Evolutionary conservation across 2,797 vertebrate species (phyloP), one percentile per base, ranked within the genome.

Genomic region (Darevskia nairensis): DNA sequence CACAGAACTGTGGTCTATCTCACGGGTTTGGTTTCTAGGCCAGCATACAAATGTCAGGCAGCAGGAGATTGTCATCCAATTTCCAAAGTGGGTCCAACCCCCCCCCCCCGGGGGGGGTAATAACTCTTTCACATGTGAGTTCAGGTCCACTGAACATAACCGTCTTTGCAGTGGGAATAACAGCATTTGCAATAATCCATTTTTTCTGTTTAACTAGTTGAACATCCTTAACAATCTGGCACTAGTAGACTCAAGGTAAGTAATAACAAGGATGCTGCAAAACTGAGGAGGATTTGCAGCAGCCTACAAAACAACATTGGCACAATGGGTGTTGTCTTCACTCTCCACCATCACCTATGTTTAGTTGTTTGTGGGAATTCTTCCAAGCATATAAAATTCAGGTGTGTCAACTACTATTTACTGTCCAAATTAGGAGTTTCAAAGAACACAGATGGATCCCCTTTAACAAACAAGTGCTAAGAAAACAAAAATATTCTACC

Each of bases 401-500:
- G 44, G 8, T 79, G 64, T 27, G 46, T 61, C 8, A 25, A 17
- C 4, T 17, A 8, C 13, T 44, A 69, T 13, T 7, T 59, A 55
- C 66, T 85, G 85, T 89, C 88, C 21, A 78, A 64, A 69, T 89
- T 27, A 77, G 75, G 85, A 11, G 68, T 35, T 84, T 59, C 76
- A 88, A 85, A 44, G 80, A 81, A 74, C 41, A 77, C 61, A 55
- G 23, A 77, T 11, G 13, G 66, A 32, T 61, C 85, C 25, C 46
- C 72, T 44, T 25, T 21, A 35, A 32, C 75, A 77, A 64, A 80
- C 66, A 29, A 64, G 85, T 86, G 78, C 7, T 82, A 88, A 59
- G 6, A 64, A 80, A 39, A 76, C 61, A 6, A 68, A 6, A 68
- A 82, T n/a, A 17, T 1, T 61, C 39, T 17, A 46, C 74, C 71